Conservation (phyloP, 2,113 vertebrate genomes). For the Serinus canaria region DNA sequence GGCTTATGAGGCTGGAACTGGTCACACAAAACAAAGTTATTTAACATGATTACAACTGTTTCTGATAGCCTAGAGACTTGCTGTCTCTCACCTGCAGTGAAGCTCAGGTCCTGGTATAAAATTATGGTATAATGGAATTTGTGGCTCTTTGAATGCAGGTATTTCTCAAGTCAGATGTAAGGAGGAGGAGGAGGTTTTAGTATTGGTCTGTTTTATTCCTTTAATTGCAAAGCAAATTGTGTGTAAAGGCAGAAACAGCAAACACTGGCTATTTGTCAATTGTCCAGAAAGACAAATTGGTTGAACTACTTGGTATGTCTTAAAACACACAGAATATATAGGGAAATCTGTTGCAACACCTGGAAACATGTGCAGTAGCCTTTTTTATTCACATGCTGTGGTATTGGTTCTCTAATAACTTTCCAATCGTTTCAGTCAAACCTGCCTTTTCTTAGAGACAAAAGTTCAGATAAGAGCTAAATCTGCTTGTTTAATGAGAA, state of each 20-base stretch:
- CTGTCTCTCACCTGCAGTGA: not conserved
- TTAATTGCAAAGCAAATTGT: not conserved
- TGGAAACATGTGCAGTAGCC: not conserved
- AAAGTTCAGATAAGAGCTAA: not conserved
- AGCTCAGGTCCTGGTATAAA: not conserved
- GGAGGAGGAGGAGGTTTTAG: not conserved
- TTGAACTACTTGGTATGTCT: not conserved
- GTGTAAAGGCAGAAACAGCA: not conserved
- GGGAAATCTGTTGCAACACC: not conserved
- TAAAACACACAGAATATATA: not conserved
- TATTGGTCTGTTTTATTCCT: not conserved
- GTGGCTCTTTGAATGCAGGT: not conserved
- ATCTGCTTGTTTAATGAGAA: not conserved
- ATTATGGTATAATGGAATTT: not conserved
- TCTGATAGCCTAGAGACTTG: not conserved
- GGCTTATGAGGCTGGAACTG: not conserved
- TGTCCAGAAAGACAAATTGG: not conserved
- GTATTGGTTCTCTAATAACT: not conserved
- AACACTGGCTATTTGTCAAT: not conserved
- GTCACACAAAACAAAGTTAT: not conserved
- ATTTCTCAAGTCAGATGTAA: not conserved
- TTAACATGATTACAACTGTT: not conserved
- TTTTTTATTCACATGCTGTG: not conserved
- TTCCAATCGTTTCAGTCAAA: not conserved
- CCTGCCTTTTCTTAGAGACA: not conserved